Percentiles rank a stretch among this genome's conserved stretches.
phyloP scores from a whole-genome alignment of 2,797 vertebrate species.

The Bufotes viridis region DNA sequence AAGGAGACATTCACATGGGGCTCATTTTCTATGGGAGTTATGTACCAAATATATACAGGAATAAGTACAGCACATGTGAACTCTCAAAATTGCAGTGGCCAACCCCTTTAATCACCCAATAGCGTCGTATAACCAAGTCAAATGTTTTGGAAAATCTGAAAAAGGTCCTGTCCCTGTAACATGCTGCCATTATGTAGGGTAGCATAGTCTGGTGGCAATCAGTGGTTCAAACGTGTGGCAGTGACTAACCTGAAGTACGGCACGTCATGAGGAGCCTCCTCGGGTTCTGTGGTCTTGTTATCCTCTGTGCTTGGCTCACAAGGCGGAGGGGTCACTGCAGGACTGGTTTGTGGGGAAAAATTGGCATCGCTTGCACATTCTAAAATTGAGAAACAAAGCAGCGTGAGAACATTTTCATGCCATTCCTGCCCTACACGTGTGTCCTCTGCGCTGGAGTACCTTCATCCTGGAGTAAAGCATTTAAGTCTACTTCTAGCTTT shows the following conservation, averaged over 20 bases:
- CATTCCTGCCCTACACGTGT: background rate
- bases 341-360: background rate
- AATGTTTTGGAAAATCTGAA: no score
- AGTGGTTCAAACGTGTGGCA: background rate
- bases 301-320: conserved; percentile 9
- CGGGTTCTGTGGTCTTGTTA: background rate
- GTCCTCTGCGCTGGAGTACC: conserved; percentile 5
- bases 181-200: background rate
- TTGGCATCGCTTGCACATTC: background rate
- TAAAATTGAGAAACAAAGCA: background rate
- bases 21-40: no score
- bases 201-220: background rate
- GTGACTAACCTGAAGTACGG: conserved; percentile 70
- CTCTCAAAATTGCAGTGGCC: no score
- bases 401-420: background rate
- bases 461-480: background rate
- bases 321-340: background rate
- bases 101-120: no score
- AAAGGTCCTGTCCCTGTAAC: background rate
- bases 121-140: no score
- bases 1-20: no score
- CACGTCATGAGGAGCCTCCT: conserved; percentile 66
- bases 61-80: no score
- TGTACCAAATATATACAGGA: no score
- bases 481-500: background rate